Evolutionary conservation across 2,888 invertebrate genomes (phyloP).

Genomic region (Drosophila prostipennis): DNA sequence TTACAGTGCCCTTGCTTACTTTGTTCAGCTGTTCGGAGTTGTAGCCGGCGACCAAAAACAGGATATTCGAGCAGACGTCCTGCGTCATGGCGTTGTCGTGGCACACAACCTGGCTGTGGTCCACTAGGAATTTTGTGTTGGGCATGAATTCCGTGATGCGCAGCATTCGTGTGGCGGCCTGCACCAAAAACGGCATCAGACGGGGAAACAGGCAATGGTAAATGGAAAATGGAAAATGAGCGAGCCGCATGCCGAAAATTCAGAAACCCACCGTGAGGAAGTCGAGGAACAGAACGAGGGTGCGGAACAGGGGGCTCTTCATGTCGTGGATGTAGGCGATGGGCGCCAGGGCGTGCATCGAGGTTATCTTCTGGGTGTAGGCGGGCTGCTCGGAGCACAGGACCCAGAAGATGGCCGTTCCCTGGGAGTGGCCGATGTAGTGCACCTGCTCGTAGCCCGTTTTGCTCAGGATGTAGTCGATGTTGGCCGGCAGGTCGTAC

Average conservation of each 20-base stretch:
- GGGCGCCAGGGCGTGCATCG: slow-evolving; percentile 86
- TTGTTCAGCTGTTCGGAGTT: slow-evolving; percentile 86
- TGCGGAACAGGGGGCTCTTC: slow-evolving; percentile 84
- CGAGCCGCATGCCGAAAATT: background rate
- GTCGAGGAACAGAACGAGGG: slow-evolving; percentile 82
- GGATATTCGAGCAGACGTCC: slow-evolving; percentile 86
- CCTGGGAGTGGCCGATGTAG: slow-evolving; percentile 92
- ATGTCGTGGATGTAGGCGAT: slow-evolving; percentile 86
- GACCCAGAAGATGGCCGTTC: slow-evolving; percentile 86
- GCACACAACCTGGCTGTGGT: slow-evolving; percentile 84
- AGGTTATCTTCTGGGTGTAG: slow-evolving; percentile 85
- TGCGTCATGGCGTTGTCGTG: slow-evolving; percentile 85
- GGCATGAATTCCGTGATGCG: slow-evolving; percentile 84
- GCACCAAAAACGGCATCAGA: slow-evolving; percentile 12
- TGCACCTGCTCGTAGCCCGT: slow-evolving; percentile 88
- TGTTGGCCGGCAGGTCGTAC: slow-evolving; percentile 92
- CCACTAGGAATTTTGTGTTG: slow-evolving; percentile 82
- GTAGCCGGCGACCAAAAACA: slow-evolving; percentile 87
- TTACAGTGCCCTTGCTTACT: slow-evolving; percentile 78
- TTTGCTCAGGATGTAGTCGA: slow-evolving; percentile 88
- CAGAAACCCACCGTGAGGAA: slow-evolving; percentile 79
- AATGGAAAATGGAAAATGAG: slow-evolving; percentile 10
- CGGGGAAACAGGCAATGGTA: background rate
- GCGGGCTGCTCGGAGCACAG: slow-evolving; percentile 85
- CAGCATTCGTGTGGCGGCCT: slow-evolving; percentile 83